Evolutionary conservation across 2,797 vertebrate genomes (phyloP), one percentile per base, ranked within the genome.

Genomic region (Microctenopoma stevenorrisi): DNA sequence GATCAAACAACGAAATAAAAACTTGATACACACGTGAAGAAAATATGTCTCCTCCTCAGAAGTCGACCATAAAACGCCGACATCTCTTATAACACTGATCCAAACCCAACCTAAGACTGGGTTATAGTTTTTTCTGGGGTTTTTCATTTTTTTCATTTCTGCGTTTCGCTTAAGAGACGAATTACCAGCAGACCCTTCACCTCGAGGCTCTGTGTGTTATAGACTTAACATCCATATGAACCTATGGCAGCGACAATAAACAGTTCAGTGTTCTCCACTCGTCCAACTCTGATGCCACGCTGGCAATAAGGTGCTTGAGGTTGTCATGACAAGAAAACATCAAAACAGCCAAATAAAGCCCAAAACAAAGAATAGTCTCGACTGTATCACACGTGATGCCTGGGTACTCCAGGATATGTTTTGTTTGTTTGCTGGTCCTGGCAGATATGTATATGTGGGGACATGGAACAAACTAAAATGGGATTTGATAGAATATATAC

Each of bases 301-400:
- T 43, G 54, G 37, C 33, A 40, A 55, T 76, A 86, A 86, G 82
- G 86, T 86, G 84, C 82, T 71, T 28, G 15, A 40, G 35, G 55
- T 44, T 67, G 46, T 48, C 14, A 35, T 60, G 43, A 64, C 1
- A 18, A 18, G 15, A 46, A 50, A 60, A 35, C 33, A 35, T 35
- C 7, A 35, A 35, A 35, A 55, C 4, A 22, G 42, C 33, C n/a
- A 43, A 52, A 53, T 43, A 22, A 38, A 15, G 26, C 18, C 4
- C 49, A 14, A 7, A 54, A 5, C 25, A 33, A 48, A 7, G 0
- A 1, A 38, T 40, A 22, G 22, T 22, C 22, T 22, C 22, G 1
- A 22, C 22, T 22, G 22, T 22, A 22, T 22, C 22, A 1, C 22
- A 22, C 22, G 22, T 22, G 22, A 22, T 2, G 1, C 22, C 22